These are phyloP conservation scores for Chrysochloris asiatica DNA, from an alignment of 2,113 vertebrate species.

Conservation along the genomic window DNA sequence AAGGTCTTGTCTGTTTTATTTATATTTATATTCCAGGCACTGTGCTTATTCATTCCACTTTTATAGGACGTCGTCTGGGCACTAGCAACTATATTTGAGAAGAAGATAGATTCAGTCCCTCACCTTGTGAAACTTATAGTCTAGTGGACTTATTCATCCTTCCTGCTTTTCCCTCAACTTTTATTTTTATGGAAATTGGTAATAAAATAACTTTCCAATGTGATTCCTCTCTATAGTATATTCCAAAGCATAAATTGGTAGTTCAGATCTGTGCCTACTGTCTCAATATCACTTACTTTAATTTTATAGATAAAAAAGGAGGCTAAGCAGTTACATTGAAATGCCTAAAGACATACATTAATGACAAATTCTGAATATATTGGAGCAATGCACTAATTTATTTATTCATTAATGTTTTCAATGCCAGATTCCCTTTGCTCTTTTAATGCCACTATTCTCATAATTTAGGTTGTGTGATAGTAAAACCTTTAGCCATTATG, in stretches of 20 bases:
- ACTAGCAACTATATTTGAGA: neutral
- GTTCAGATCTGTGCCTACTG: neutral
- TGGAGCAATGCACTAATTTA: neutral
- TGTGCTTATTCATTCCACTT: neutral
- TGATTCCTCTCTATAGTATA: neutral
- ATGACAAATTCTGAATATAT: neutral
- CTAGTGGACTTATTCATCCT: neutral
- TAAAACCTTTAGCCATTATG: neutral
- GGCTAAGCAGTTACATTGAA: neutral
- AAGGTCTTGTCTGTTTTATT: neutral
- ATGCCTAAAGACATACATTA: neutral
- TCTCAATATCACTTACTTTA: neutral
- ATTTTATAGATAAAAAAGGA: neutral
- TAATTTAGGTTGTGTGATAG: neutral
- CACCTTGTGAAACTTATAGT: neutral
- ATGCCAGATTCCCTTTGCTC: neutral
- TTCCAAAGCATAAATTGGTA: neutral
- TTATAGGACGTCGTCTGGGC: neutral
- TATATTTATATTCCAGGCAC: neutral
- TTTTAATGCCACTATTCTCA: neutral
- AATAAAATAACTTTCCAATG: neutral
- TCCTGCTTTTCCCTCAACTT: neutral
- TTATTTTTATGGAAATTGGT: neutral
- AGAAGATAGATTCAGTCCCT: neutral
- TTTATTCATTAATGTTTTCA: neutral